phyloP scores from a whole-genome alignment of 2,888 invertebrate genomes.

The Cephalotes varians region DNA sequence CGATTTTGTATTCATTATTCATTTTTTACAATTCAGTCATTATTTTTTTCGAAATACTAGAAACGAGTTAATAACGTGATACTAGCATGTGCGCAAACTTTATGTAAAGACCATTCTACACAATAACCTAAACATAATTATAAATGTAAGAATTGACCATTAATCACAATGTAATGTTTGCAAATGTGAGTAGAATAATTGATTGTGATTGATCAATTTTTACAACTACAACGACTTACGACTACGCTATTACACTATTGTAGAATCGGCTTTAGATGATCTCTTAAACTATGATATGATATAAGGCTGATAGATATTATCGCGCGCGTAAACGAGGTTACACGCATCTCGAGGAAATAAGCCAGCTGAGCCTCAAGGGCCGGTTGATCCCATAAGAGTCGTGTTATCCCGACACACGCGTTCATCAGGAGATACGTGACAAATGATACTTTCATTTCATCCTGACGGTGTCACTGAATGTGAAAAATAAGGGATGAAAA shows the following conservation, averaged over 20 bases:
- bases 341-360: constrained; percentile 54
- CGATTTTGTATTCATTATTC: not conserved
- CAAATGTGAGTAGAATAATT: too few species aligned
- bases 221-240: too few species aligned
- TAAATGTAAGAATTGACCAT: too few species aligned
- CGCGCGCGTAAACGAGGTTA: constrained; percentile 55
- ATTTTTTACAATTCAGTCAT: not conserved
- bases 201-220: too few species aligned
- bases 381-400: constrained; percentile 55
- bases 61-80: not conserved
- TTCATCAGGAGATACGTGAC: constrained; percentile 26
- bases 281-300: constrained; percentile 51
- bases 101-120: too few species aligned
- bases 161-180: too few species aligned
- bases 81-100: not conserved
- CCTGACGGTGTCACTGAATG: not conserved
- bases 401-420: not conserved
- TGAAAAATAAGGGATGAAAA: constrained; percentile 21
- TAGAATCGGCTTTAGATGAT: constrained; percentile 41
- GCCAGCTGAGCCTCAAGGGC: constrained; percentile 60
- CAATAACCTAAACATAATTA: too few species aligned
- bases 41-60: not conserved
- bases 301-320: constrained; percentile 57
- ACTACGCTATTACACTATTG: too few species aligned
- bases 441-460: constrained; percentile 8